phyloP scores from a whole-genome alignment of 1,140 invertebrate species.

The Grapholita molesta region DNA sequence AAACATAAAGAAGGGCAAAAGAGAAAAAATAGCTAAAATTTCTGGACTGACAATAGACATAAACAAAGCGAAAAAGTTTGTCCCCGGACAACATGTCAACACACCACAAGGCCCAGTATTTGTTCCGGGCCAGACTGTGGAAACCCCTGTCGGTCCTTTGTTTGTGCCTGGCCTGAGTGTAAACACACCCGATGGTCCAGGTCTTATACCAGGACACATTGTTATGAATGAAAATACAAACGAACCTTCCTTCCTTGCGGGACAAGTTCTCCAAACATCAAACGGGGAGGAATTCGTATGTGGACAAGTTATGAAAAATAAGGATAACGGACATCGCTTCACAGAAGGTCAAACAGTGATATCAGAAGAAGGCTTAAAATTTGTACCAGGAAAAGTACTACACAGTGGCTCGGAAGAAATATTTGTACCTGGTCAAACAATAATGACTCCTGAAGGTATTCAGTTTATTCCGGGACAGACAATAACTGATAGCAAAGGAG shows the following conservation, averaged over 20 bases:
- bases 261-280: slow-evolving; percentile 82
- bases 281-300: slow-evolving; percentile 82
- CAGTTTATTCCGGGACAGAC: slow-evolving; percentile 83
- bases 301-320: slow-evolving; percentile 82
- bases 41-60: slow-evolving; percentile 83
- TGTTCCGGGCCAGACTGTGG: slow-evolving; percentile 86
- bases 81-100: slow-evolving; percentile 84
- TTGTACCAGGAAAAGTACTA: slow-evolving; percentile 82
- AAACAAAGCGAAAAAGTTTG: slow-evolving; percentile 81
- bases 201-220: slow-evolving; percentile 84
- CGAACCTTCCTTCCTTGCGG: slow-evolving; percentile 82
- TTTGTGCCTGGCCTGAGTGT: slow-evolving; percentile 88
- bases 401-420: slow-evolving; percentile 69
- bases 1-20: slow-evolving; percentile 80
- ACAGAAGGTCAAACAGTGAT: slow-evolving; percentile 82
- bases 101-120: slow-evolving; percentile 84
- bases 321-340: slow-evolving; percentile 80
- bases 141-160: slow-evolving; percentile 81
- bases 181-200: slow-evolving; percentile 81
- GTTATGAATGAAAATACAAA: slow-evolving; percentile 79
- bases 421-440: slow-evolving; percentile 84
- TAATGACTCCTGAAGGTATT: slow-evolving; percentile 79
- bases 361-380: slow-evolving; percentile 82
- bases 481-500: slow-evolving; percentile 75
- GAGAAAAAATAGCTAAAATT: slow-evolving; percentile 79